Percentiles rank a stretch among this genome's conserved stretches.
These are phyloP conservation scores for Euleptes europaea DNA, from an alignment of 2,113 vertebrate species.

Conservation along the genomic window DNA sequence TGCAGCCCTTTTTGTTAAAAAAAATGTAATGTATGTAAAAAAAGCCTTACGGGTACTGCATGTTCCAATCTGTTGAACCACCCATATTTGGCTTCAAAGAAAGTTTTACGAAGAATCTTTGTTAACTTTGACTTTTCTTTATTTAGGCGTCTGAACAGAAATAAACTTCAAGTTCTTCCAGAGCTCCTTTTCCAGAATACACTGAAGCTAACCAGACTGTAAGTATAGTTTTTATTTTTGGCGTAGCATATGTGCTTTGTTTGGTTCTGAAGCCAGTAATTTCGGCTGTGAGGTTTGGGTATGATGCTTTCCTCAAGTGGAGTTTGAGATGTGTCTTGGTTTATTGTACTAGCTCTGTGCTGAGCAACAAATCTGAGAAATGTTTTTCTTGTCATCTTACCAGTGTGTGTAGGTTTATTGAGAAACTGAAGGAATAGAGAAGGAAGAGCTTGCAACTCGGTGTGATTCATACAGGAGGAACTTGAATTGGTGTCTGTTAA, in stretches of 20 bases:
- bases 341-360: constrained; percentile 11
- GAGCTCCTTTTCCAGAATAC: constrained; percentile 98
- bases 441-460: too few relatives aligned
- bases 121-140: constrained; percentile 18
- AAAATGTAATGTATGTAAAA: not conserved
- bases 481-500: not conserved
- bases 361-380: constrained; percentile 8
- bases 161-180: constrained; percentile 94
- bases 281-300: constrained; percentile 31
- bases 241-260: not conserved
- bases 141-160: constrained; percentile 93
- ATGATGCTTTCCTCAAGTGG: constrained; percentile 15
- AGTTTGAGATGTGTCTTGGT: constrained; percentile 13
- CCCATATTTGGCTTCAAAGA: not conserved
- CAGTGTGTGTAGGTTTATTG: not conserved
- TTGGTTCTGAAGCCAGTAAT: constrained; percentile 10
- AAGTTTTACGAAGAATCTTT: not conserved
- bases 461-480: not conserved
- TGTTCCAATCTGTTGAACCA: not conserved
- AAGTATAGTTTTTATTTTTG: constrained; percentile 75
- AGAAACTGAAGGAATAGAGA: not conserved
- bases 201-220: constrained; percentile 94
- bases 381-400: not conserved
- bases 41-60: not conserved
- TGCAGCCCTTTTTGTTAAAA: not conserved